phyloP scores from a whole-genome alignment of 2,797 vertebrate genomes.

The Paguma larvata region DNA sequence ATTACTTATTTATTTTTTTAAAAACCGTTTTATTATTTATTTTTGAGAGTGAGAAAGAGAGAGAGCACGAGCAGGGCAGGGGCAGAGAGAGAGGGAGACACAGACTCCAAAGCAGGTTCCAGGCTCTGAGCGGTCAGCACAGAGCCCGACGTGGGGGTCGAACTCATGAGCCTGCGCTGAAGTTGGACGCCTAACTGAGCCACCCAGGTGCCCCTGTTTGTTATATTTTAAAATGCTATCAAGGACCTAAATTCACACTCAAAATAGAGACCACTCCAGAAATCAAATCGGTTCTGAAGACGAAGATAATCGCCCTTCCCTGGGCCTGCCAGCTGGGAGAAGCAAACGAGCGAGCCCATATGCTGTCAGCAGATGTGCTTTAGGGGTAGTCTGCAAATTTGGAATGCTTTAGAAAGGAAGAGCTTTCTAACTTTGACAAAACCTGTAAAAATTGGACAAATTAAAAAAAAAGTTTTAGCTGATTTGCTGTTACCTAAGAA shows the following conservation, averaged over 20 bases:
- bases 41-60: too few relatives aligned
- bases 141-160: too few relatives aligned
- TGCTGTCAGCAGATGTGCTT: background rate
- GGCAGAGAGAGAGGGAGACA: too few relatives aligned
- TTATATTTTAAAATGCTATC: constrained; percentile 17
- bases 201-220: too few relatives aligned
- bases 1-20: too few relatives aligned
- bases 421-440: background rate
- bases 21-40: too few relatives aligned
- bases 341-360: background rate
- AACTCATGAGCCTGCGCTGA: too few relatives aligned
- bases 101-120: too few relatives aligned
- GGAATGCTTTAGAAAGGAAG: constrained; percentile 1
- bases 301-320: background rate
- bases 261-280: background rate
- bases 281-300: background rate
- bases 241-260: constrained; percentile 9
- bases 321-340: background rate
- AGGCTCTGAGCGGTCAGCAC: too few relatives aligned
- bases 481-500: background rate
- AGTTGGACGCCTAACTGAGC: too few relatives aligned
- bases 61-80: too few relatives aligned
- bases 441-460: background rate
- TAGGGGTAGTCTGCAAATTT: background rate
- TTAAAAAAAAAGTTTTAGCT: background rate